These are phyloP conservation scores for Volucella inanis DNA, from an alignment of 2,888 invertebrate species.

Conservation along the genomic window DNA sequence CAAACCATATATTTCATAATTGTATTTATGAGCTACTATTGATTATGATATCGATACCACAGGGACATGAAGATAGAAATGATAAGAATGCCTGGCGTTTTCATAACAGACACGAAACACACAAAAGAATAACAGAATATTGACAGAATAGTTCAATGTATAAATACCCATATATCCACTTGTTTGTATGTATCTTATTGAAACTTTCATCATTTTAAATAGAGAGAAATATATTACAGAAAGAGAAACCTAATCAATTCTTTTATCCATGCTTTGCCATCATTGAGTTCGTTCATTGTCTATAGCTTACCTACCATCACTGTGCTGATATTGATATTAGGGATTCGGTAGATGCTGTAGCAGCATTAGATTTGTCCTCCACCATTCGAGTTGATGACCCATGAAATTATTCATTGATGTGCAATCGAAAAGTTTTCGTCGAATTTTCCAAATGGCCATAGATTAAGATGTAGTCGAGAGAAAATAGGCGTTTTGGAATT, in stretches of 20 bases:
- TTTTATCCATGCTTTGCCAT: constrained; percentile 53
- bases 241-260: constrained; percentile 60
- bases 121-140: constrained; percentile 5
- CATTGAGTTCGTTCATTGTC: constrained; percentile 43
- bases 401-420: constrained; percentile 75
- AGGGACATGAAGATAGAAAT: background rate
- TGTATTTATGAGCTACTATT: constrained; percentile 36
- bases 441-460: constrained; percentile 73
- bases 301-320: constrained; percentile 36
- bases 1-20: constrained; percentile 37
- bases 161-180: too few species aligned
- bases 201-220: constrained; percentile 60
- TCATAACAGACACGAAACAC: constrained; percentile 5
- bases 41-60: constrained; percentile 19
- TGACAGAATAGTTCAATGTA: background rate
- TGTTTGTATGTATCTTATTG: constrained; percentile 15
- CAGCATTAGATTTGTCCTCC: constrained; percentile 63
- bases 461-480: constrained; percentile 67
- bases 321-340: constrained; percentile 67
- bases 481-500: constrained; percentile 72
- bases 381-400: constrained; percentile 70
- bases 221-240: too few species aligned
- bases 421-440: constrained; percentile 74
- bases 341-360: constrained; percentile 41
- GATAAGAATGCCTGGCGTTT: constrained; percentile 11